phyloP scores from a whole-genome alignment of 2,797 vertebrate species.

The Bradypodion pumilum region DNA sequence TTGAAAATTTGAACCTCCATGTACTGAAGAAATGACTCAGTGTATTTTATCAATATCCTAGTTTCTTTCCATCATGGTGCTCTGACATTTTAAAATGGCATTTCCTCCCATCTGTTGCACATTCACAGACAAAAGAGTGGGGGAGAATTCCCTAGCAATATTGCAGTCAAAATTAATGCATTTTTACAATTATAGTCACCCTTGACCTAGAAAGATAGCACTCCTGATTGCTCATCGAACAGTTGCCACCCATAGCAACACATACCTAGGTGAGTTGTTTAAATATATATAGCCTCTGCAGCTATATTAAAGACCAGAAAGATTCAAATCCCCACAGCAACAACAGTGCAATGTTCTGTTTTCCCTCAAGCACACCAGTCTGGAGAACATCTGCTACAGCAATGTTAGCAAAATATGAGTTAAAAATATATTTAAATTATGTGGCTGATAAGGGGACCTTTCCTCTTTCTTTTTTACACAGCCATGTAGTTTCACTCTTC shows the following conservation, averaged over 20 bases:
- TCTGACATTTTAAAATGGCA: slow-evolving; percentile 72
- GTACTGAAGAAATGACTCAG: slow-evolving; percentile 63
- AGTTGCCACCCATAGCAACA: not conserved
- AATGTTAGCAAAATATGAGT: not conserved
- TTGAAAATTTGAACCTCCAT: not conserved
- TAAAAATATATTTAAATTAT: slow-evolving; percentile 4
- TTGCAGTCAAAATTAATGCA: slow-evolving; percentile 34
- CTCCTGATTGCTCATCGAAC: not conserved
- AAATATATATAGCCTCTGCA: not conserved
- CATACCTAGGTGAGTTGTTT: not conserved
- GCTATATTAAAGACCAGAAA: not conserved
- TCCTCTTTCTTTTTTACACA: not conserved
- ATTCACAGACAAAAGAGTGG: slow-evolving; percentile 66
- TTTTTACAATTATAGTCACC: slow-evolving; percentile 15
- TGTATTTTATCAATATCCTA: slow-evolving; percentile 60
- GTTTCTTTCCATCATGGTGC: slow-evolving; percentile 55
- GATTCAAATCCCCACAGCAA: slow-evolving; percentile 38
- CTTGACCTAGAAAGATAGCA: slow-evolving; percentile 4
- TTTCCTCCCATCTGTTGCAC: slow-evolving; percentile 72
- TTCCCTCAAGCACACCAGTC: not conserved
- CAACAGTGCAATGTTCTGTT: slow-evolving; percentile 22
- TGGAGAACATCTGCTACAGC: not conserved
- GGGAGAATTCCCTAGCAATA: slow-evolving; percentile 51
- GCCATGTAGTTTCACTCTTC: slow-evolving; percentile 2
- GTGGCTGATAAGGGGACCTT: not conserved